These are phyloP conservation scores for Nipponacmea schrenckii DNA, from an alignment of 2,888 invertebrate genomes.

Conservation along the genomic window DNA sequence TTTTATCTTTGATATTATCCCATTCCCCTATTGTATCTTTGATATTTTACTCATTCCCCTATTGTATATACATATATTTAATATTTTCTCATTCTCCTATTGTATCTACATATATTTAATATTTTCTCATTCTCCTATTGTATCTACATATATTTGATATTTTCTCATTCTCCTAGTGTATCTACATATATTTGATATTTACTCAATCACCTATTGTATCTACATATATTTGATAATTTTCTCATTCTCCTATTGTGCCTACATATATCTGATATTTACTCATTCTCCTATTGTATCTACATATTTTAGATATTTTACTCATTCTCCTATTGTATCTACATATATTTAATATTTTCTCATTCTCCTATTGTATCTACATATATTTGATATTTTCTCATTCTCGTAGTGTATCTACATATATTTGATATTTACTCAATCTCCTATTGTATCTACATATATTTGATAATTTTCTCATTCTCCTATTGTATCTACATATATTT, in stretches of 20 bases:
- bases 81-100: no score
- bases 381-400: no score
- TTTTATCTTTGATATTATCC: no score
- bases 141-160: neutral
- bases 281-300: neutral
- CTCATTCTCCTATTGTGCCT: neutral
- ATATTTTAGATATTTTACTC: no score
- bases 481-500: no score
- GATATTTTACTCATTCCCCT: neutral
- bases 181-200: no score
- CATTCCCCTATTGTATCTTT: neutral
- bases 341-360: no score
- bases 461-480: no score
- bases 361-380: neutral
- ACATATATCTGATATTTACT: no score
- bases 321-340: neutral
- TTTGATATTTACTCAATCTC: neutral
- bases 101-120: no score
- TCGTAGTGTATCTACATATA: neutral
- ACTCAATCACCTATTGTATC: neutral
- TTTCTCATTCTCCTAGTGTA: neutral
- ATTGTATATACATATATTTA: neutral
- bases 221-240: neutral
- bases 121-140: neutral
- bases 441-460: neutral